phyloP scores from a whole-genome alignment of 2,113 vertebrate species.

The Scatophagus argus region DNA sequence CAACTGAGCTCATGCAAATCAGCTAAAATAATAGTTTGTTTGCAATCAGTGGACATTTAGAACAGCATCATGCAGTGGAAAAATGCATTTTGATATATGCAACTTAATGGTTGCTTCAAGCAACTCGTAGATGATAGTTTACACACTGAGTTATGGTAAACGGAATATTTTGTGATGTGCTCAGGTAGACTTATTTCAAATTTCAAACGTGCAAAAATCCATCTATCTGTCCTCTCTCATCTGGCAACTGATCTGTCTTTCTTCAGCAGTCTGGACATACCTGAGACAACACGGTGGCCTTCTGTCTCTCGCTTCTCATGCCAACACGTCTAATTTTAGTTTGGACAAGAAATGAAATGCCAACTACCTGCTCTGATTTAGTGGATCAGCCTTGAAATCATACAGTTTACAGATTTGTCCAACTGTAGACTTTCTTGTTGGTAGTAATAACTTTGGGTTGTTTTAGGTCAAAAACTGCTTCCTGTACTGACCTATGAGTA shows the following conservation, averaged over 20 bases:
- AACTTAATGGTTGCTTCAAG: conserved; percentile 9
- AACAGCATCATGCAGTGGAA: conserved; percentile 23
- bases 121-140: conserved; percentile 9
- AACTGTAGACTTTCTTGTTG: too few relatives aligned
- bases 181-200: background rate
- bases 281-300: conserved; percentile 21
- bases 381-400: too few relatives aligned
- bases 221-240: background rate
- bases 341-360: conserved; percentile 25
- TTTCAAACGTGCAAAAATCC: background rate
- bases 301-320: background rate
- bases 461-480: too few relatives aligned
- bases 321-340: conserved; percentile 22
- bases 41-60: conserved; percentile 54
- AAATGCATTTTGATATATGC: conserved; percentile 15
- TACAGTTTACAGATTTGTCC: too few relatives aligned
- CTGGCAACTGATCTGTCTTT: background rate
- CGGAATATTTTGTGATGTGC: background rate
- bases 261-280: conserved; percentile 5
- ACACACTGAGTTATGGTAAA: background rate
- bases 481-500: too few relatives aligned
- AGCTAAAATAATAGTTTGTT: conserved; percentile 54
- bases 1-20: conserved; percentile 34
- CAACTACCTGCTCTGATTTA: conserved; percentile 2
- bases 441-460: too few relatives aligned